Evolutionary conservation across 2,113 vertebrate species (phyloP).

Genomic region (Mus musculus): GRCm39 chr9:107220501-107221000

Average conservation of each 20-base stretch:
- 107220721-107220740: neutral
- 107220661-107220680: no score
- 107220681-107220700: neutral
- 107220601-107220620: neutral
- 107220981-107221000: neutral
- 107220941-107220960: constrained; percentile 7
- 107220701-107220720: neutral
- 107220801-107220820: neutral
- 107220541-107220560: neutral
- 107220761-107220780: neutral
- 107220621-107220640: neutral
- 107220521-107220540: neutral
- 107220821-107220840: neutral
- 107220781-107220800: neutral
- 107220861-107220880: constrained; percentile 33
- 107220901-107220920: neutral
- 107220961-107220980: neutral
- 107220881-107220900: constrained; percentile 71
- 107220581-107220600: neutral
- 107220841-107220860: neutral
- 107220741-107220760: neutral
- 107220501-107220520: neutral
- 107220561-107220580: neutral
- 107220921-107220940: constrained; percentile 12
- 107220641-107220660: neutral